Percentiles rank a stretch among this genome's conserved stretches.
Conservation (phyloP, 2,888 invertebrate genomes). For the Epinotia demarniana region DNA sequence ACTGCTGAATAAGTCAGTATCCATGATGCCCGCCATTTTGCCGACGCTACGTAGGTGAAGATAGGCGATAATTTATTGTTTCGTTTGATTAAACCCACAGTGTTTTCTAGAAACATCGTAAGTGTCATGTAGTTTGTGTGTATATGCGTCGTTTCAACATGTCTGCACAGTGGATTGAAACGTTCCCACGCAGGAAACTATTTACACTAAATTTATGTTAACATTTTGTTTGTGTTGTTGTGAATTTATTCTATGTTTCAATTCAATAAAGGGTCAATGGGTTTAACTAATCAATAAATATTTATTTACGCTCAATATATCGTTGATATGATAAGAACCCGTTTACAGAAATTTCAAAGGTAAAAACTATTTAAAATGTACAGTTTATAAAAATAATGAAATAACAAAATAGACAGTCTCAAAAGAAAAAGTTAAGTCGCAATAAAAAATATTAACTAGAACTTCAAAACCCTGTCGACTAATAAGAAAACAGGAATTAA, state of each 20-base stretch:
- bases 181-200: constrained; percentile 10
- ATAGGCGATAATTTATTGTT: constrained; percentile 31
- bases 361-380: no score
- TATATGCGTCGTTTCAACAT: background rate
- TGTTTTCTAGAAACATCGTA: background rate
- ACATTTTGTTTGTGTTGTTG: constrained; percentile 1
- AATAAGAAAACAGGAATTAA: no score
- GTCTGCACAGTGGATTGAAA: background rate
- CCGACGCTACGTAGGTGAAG: constrained; percentile 23
- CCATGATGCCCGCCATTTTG: background rate
- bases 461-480: no score
- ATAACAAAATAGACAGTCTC: no score
- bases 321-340: no score
- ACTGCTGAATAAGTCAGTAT: background rate
- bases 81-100: constrained; percentile 27
- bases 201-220: constrained; percentile 4
- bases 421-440: no score
- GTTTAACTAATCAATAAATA: background rate
- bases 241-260: background rate
- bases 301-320: no score
- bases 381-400: no score
- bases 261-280: background rate
- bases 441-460: no score
- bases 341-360: no score
- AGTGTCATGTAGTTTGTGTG: background rate